These are phyloP conservation scores for Eriosoma lanigerum DNA, from an alignment of 1,140 invertebrate genomes.

Conservation along the genomic window DNA sequence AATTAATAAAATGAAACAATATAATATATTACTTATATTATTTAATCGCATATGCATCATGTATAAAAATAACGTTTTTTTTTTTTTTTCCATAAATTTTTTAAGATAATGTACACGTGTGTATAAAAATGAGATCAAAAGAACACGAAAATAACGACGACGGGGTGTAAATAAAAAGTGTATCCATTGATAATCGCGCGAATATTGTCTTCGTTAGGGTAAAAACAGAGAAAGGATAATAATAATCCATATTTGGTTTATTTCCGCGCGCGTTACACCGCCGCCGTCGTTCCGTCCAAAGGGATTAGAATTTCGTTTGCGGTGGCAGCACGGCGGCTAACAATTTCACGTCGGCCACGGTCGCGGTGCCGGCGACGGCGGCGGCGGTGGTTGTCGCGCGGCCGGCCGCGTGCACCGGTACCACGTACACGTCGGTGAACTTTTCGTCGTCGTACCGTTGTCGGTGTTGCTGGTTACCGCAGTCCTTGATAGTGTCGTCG, in stretches of 20 bases:
- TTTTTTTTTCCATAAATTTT: too few relatives aligned
- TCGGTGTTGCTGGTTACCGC: not conserved
- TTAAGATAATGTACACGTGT: not conserved
- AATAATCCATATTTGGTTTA: not conserved
- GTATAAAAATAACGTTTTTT: constrained; percentile 11
- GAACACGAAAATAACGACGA: too few relatives aligned
- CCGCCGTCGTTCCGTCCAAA: not conserved
- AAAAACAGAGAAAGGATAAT: not conserved
- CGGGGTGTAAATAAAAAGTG: too few relatives aligned
- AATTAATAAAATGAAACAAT: not conserved
- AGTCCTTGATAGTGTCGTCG: constrained; percentile 61
- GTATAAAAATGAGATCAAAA: constrained; percentile 33
- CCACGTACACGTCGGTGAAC: constrained; percentile 38
- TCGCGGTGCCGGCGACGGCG: not conserved
- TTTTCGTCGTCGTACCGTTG: constrained; percentile 24
- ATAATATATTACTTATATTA: not conserved
- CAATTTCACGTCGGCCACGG: not conserved
- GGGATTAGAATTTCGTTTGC: not conserved
- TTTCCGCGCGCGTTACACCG: not conserved
- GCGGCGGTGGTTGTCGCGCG: not conserved
- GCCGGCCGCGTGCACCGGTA: constrained; percentile 34
- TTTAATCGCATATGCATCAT: not conserved
- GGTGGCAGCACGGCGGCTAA: not conserved
- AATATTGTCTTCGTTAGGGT: not conserved
- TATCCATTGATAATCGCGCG: not conserved